These are phyloP conservation scores for Suillia variegata DNA, from an alignment of 2,888 invertebrate genomes.

Conservation along the genomic window DNA sequence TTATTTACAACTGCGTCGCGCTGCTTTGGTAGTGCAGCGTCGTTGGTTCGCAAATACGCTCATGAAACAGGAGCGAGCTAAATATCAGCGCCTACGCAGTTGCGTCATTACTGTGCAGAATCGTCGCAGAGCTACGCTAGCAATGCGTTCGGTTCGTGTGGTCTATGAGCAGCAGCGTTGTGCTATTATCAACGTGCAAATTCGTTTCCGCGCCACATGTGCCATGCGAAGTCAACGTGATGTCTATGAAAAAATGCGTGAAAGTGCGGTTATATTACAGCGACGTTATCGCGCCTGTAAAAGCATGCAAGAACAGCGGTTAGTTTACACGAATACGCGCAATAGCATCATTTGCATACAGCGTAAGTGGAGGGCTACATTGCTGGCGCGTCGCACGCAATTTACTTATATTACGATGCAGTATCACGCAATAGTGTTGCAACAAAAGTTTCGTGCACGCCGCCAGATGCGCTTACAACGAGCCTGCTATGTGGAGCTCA, in stretches of 20 bases:
- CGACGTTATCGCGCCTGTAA: conserved; percentile 37
- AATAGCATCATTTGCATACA: conserved; percentile 46
- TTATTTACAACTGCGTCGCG: conserved; percentile 34
- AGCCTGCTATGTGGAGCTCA: conserved; percentile 34
- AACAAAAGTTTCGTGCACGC: conserved; percentile 46
- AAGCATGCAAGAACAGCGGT: conserved; percentile 45
- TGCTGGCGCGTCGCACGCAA: conserved; percentile 40
- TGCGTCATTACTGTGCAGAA: conserved; percentile 59
- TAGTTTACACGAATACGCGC: conserved; percentile 35
- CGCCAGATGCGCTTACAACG: conserved; percentile 43
- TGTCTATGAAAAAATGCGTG: no score
- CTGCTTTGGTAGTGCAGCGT: conserved; percentile 35
- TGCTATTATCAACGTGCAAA: conserved; percentile 44
- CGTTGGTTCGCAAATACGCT: conserved; percentile 40
- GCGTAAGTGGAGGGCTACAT: conserved; percentile 54
- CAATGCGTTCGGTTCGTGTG: conserved; percentile 42
- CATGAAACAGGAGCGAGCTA: conserved; percentile 32
- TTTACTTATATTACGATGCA: conserved; percentile 42
- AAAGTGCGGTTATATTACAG: conserved; percentile 27
- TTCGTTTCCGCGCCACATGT: conserved; percentile 41
- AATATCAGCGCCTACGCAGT: conserved; percentile 39
- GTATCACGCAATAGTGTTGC: conserved; percentile 42
- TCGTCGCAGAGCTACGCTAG: conserved; percentile 56
- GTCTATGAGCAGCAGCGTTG: conserved; percentile 37
- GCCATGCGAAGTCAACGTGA: conserved; percentile 32